A percentile compares a stretch with the other conserved stretches of the same genome.
phyloP scores from a whole-genome alignment of 1,140 invertebrate species.

The Cyrtorhinus lividipennis region DNA sequence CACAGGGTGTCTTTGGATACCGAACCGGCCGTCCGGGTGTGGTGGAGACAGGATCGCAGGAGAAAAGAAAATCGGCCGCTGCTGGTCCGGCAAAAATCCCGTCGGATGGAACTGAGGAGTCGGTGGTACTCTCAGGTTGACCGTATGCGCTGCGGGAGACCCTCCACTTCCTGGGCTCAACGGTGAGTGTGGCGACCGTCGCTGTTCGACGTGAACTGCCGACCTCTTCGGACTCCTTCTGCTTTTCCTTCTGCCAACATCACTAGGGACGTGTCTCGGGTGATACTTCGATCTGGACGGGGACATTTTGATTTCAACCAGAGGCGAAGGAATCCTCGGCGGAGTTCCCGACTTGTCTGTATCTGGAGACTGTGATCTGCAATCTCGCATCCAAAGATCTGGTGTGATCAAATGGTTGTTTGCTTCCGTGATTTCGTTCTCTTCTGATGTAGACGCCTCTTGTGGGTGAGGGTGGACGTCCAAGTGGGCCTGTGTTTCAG shows the following conservation, averaged over 20 bases:
- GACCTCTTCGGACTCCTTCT: conserved; percentile 2
- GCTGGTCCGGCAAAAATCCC: conserved; percentile 4
- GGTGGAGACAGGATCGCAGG: conserved; percentile 15
- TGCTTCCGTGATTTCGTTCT: conserved; percentile 33
- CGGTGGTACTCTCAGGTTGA: not conserved
- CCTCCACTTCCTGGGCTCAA: conserved; percentile 15
- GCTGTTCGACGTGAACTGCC: not conserved
- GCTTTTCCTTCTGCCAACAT: not conserved
- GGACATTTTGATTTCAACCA: conserved; percentile 21
- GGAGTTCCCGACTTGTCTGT: conserved; percentile 27
- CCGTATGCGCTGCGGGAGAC: conserved; percentile 20
- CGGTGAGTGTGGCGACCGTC: conserved; percentile 14
- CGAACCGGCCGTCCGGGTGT: not conserved
- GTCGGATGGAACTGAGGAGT: conserved; percentile 11
- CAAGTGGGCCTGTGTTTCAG: conserved; percentile 75
- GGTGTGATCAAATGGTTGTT: conserved; percentile 56
- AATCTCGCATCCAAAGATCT: conserved; percentile 69
- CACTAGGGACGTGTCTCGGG: too few species aligned
- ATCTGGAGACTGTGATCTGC: conserved; percentile 46
- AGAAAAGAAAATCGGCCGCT: conserved; percentile 20
- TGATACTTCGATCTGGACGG: not conserved
- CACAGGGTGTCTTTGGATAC: conserved; percentile 25
- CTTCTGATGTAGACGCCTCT: conserved; percentile 26
- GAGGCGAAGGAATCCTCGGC: conserved; percentile 27
- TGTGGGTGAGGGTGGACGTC: conserved; percentile 61